phyloP scores from a whole-genome alignment of 2,888 invertebrate genomes.

The Conops quadrifasciatus region DNA sequence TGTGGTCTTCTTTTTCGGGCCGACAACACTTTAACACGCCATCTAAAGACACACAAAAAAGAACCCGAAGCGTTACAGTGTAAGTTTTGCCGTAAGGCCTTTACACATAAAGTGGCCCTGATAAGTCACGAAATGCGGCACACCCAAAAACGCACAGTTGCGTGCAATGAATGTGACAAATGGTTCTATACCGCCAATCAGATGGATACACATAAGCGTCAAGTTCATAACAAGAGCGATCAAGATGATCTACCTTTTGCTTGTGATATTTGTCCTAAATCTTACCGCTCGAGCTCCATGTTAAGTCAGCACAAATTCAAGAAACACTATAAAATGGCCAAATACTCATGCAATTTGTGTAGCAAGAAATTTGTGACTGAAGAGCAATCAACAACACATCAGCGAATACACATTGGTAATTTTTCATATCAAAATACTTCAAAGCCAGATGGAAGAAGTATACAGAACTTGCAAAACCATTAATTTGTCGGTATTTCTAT shows the following conservation, averaged over 20 bases:
- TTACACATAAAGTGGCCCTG: slow-evolving; percentile 49
- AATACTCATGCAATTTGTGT: slow-evolving; percentile 47
- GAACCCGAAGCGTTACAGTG: slow-evolving; percentile 43
- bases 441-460: no score
- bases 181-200: slow-evolving; percentile 50
- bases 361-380: slow-evolving; percentile 47
- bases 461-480: no score
- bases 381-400: slow-evolving; percentile 43
- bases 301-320: slow-evolving; percentile 50
- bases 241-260: slow-evolving; percentile 44
- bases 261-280: slow-evolving; percentile 48
- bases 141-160: slow-evolving; percentile 46
- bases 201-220: slow-evolving; percentile 50
- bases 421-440: not conserved
- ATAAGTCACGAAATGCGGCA: slow-evolving; percentile 50
- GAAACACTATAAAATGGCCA: slow-evolving; percentile 48
- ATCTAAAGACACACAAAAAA: slow-evolving; percentile 48
- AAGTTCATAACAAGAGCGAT: slow-evolving; percentile 44
- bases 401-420: slow-evolving; percentile 44
- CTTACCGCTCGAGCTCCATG: slow-evolving; percentile 51
- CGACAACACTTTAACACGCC: slow-evolving; percentile 48
- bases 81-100: slow-evolving; percentile 47
- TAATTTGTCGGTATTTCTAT: no score
- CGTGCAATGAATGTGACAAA: slow-evolving; percentile 48
- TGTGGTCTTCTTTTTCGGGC: slow-evolving; percentile 51